phyloP scores from a whole-genome alignment of 2,888 invertebrate species.

The Timema cristinae region DNA sequence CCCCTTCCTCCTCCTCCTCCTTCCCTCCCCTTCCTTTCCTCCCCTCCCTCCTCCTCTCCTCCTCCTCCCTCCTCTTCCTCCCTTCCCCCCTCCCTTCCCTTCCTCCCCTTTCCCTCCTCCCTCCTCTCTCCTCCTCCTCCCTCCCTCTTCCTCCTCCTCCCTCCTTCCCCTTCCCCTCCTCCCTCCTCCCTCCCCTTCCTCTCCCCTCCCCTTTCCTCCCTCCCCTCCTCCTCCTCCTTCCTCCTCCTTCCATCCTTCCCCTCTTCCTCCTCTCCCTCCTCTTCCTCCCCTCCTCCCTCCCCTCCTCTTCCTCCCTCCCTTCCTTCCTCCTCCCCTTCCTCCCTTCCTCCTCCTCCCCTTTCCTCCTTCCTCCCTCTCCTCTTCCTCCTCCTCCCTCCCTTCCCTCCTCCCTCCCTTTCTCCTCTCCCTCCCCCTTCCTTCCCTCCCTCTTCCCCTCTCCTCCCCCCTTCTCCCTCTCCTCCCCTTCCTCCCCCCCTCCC shows the following conservation, averaged over 20 bases:
- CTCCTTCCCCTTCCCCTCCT: neutral
- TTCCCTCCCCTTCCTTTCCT: neutral
- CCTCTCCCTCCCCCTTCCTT: neutral
- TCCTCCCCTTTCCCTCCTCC: neutral
- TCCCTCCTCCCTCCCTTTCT: neutral
- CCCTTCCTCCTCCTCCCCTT: neutral
- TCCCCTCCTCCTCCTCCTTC: neutral
- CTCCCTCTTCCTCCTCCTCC: neutral
- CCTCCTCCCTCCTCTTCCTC: neutral
- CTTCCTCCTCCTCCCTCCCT: neutral
- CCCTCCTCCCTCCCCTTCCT: neutral
- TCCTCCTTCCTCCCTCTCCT: neutral
- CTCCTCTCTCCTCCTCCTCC: slow-evolving; percentile 5
- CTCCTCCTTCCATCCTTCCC: neutral
- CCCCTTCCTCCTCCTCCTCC: neutral
- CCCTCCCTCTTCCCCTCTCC: neutral
- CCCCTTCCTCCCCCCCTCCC: neutral
- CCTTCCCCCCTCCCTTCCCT: neutral
- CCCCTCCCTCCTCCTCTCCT: neutral
- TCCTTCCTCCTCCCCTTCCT: neutral
- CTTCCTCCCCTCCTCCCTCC: neutral
- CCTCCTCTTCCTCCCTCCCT: neutral
- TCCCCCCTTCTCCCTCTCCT: neutral
- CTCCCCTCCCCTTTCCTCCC: neutral
- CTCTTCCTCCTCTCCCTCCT: neutral